These are phyloP conservation scores for Labeo catla DNA, from an alignment of 2,113 vertebrate species.

Conservation along the genomic window DNA sequence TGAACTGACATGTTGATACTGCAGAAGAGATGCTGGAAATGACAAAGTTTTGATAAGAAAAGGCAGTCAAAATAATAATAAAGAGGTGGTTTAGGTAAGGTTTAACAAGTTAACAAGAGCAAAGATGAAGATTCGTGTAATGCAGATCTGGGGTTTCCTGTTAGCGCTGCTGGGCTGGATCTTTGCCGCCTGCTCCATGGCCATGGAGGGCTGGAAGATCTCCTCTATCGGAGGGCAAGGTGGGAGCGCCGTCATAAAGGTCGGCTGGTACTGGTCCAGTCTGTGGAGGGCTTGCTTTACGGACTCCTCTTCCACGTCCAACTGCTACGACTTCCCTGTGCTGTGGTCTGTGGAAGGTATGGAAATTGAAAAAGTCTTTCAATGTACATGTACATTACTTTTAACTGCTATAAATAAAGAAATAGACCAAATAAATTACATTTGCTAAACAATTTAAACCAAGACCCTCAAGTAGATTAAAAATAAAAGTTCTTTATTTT, in stretches of 20 bases:
- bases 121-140: slow-evolving; percentile 72
- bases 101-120: neutral
- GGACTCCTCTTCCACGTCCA: slow-evolving; percentile 87
- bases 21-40: neutral
- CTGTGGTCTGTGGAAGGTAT: slow-evolving; percentile 92
- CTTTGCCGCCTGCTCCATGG: slow-evolving; percentile 89
- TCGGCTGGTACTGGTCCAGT: slow-evolving; percentile 92
- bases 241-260: slow-evolving; percentile 81
- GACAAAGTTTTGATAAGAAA: neutral
- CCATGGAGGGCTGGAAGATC: slow-evolving; percentile 95
- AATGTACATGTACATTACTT: neutral
- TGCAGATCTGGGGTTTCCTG: slow-evolving; percentile 89
- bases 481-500: neutral
- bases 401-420: neutral
- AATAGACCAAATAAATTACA: neutral
- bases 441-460: neutral
- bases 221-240: slow-evolving; percentile 86
- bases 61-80: neutral
- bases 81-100: neutral
- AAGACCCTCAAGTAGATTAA: neutral
- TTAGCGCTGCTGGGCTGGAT: slow-evolving; percentile 88
- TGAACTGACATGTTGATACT: neutral
- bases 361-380: slow-evolving; percentile 47
- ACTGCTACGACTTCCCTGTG: slow-evolving; percentile 91
- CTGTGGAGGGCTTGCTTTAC: slow-evolving; percentile 93